Base-by-base conservation (phyloP, 2,797 vertebrate genomes). In the Melopsittacus undulatus region DNA sequence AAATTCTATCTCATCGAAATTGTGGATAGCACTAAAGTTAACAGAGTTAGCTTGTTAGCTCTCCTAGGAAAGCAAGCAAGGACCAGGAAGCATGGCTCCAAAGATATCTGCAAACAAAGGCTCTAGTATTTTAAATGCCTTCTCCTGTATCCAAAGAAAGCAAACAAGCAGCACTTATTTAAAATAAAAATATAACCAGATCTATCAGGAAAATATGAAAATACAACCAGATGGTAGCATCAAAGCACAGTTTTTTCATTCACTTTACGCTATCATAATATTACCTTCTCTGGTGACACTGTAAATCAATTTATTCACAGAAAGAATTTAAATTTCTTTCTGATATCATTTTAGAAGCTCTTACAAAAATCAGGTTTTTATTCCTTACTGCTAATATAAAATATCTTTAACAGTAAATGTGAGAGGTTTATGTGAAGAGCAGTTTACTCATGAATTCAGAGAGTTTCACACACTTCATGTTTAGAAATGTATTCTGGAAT, bases 321-420 rank as follows among this genome's bases (percentile, higher is more conserved):
- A 83, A 78, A 64, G 34, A 88, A 88, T 78, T 90, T 70, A 5
- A 91, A 75, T 83, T 73, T 7, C 57, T 86, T 94, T 88, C n/a
- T 72, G n/a, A 19, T 88, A 68, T 64, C 85, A 52, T 77, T 95
- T 70, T 40, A 83, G 72, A 89, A 91, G 38, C 8, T 68, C 16
- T 85, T 72, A 29, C 38, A 38, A 89, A 89, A 93, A 57, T n/a
- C 26, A 45, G 9, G 0, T 2, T 1, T 94, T 85, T 57, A 30
- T 81, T 61, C 13, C 45, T 79, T 45, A 40, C 5, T 69, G 32
- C 42, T 92, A 72, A 86, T 62, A 75, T 20, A 29, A 62, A 59
- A 14, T 51, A 45, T 22, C 68, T 88, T 73, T 73, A 84, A 78
- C 72, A 83, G 51, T 23, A 83, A 83, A 79, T 54, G 22, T 73